Evolutionary conservation across 1,140 invertebrate species (phyloP).

Genomic region (Holcopasites calliopsidis): DNA sequence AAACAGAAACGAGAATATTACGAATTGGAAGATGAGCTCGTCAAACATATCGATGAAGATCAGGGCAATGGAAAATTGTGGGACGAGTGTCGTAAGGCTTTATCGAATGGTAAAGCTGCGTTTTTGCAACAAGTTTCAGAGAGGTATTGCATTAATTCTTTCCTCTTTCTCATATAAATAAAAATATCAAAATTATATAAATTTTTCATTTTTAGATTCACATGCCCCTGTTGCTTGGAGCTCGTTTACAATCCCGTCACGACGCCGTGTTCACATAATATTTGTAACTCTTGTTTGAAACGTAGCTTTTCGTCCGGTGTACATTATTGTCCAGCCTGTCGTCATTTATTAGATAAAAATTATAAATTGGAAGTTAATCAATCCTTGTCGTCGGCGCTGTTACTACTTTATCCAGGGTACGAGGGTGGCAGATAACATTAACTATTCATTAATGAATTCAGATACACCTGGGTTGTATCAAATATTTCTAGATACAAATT

Average conservation of each 20-base stretch:
- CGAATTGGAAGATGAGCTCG: conserved; percentile 78
- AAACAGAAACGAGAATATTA: conserved; percentile 78
- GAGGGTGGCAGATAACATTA: conserved; percentile 77
- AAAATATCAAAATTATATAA: neutral
- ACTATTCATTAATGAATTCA: neutral
- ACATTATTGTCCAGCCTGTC: conserved; percentile 85
- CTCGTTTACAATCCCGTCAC: conserved; percentile 87
- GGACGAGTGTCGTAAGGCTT: conserved; percentile 80
- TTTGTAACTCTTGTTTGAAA: conserved; percentile 86
- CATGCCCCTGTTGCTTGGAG: conserved; percentile 91
- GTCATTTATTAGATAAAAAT: conserved; percentile 82
- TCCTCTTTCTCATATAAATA: neutral
- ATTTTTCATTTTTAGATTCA: conserved; percentile 81
- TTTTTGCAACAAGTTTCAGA: conserved; percentile 63
- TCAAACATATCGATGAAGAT: conserved; percentile 82
- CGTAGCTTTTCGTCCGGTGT: conserved; percentile 85
- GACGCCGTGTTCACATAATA: conserved; percentile 87
- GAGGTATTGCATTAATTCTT: conserved; percentile 69
- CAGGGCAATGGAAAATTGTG: conserved; percentile 84
- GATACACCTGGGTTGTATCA: neutral
- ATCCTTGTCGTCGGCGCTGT: conserved; percentile 80
- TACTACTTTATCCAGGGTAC: conserved; percentile 84
- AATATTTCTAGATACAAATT: conserved; percentile 8
- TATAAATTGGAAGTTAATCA: conserved; percentile 81
- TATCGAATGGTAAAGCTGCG: conserved; percentile 76